Conservation (phyloP, 2,888 invertebrate genomes). For the Alviniconcha strummeri region DNA sequence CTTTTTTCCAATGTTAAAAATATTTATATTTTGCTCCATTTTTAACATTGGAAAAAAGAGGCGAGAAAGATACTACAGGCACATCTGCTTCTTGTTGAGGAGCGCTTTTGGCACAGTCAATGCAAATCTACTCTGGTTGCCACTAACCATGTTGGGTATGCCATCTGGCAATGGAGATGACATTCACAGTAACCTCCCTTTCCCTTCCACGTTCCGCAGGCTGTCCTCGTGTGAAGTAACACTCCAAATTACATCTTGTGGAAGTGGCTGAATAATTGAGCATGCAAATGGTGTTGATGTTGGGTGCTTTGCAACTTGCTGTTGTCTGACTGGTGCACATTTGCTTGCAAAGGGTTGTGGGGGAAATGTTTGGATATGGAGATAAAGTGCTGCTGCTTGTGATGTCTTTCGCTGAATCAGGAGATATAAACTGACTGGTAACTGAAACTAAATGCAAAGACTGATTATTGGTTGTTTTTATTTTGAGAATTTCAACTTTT, state of each 20-base stretch:
- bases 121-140: constrained; percentile 9
- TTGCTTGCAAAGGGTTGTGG: background rate
- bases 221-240: background rate
- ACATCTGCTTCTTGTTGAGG: background rate
- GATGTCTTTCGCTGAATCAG: no score
- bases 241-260: background rate
- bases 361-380: background rate
- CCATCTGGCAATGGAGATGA: background rate
- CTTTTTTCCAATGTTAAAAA: no score
- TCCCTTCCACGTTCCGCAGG: background rate
- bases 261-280: constrained; percentile 22
- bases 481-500: no score
- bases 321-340: background rate
- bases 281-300: constrained; percentile 24
- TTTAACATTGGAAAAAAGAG: no score
- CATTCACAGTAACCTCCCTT: background rate
- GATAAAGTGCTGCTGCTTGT: background rate
- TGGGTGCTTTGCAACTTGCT: constrained; percentile 6
- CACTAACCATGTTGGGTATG: constrained; percentile 14
- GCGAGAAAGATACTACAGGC: no score
- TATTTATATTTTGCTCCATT: no score
- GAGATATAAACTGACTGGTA: no score
- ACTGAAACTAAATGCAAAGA: no score
- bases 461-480: no score
- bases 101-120: constrained; percentile 8